Percentiles rank a stretch among this genome's conserved stretches.
phyloP scores from a whole-genome alignment of 2,888 invertebrate species.

The Aspidiotus rigidus region DNA sequence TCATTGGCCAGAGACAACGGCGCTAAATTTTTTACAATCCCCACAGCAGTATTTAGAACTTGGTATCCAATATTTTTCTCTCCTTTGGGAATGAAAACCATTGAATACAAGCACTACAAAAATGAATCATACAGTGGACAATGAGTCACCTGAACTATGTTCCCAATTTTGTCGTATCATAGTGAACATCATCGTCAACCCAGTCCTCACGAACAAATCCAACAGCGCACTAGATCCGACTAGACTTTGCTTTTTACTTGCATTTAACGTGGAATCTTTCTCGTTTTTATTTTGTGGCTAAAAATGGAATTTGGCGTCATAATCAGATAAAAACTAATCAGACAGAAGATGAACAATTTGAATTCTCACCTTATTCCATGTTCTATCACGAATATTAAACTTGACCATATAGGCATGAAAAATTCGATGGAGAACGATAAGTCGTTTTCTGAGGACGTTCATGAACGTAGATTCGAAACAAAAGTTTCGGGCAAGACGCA shows the following conservation, averaged over 20 bases:
- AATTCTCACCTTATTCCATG: constrained; percentile 35
- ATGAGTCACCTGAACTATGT: constrained; percentile 34
- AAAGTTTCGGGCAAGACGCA: constrained; percentile 49
- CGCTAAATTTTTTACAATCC: constrained; percentile 50
- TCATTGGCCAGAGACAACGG: constrained; percentile 53
- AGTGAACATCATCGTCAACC: constrained; percentile 52
- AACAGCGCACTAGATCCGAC: constrained; percentile 49
- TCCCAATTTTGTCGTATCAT: constrained; percentile 53
- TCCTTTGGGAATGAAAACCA: constrained; percentile 35
- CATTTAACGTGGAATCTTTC: constrained; percentile 19
- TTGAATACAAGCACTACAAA: no score
- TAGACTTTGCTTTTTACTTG: constrained; percentile 29
- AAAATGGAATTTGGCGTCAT: neutral
- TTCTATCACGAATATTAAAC: constrained; percentile 48
- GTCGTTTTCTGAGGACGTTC: constrained; percentile 48
- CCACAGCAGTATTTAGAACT: constrained; percentile 50
- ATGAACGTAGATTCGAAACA: constrained; percentile 53
- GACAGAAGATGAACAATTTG: neutral
- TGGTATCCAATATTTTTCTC: constrained; percentile 50
- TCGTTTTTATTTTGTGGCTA: constrained; percentile 18
- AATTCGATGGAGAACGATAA: constrained; percentile 51
- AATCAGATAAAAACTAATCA: neutral
- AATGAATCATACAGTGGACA: no score
- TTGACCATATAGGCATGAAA: constrained; percentile 50
- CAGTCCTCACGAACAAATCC: constrained; percentile 54